Percentiles rank a stretch among this genome's conserved stretches.
These are phyloP conservation scores for Lineus longissimus DNA, from an alignment of 1,140 invertebrate species.

Conservation along the genomic window DNA sequence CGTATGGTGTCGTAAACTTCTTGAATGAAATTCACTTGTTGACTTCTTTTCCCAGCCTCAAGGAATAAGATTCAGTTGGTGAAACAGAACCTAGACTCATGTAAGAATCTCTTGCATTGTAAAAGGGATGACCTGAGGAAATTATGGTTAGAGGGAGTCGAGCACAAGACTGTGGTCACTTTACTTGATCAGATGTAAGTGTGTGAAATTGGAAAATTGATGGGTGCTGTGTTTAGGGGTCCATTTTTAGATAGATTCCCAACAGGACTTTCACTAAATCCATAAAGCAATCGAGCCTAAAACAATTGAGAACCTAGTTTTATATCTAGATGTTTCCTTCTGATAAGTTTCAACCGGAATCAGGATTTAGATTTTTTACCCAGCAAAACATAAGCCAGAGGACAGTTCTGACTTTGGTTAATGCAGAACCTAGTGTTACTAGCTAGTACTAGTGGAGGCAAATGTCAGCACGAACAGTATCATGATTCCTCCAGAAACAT, in stretches of 20 bases:
- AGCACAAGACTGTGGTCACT: slow-evolving; percentile 84
- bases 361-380: too few relatives aligned
- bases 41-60: slow-evolving; percentile 57
- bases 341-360: too few relatives aligned
- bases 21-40: slow-evolving; percentile 1
- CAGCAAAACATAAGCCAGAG: too few relatives aligned
- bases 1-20: background rate
- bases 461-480: too few relatives aligned
- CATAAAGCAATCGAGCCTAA: background rate
- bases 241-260: background rate
- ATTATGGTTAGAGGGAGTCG: slow-evolving; percentile 86
- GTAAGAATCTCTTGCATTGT: slow-evolving; percentile 84
- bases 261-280: background rate
- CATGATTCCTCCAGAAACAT: too few relatives aligned
- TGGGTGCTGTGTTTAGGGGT: slow-evolving; percentile 9
- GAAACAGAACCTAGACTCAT: slow-evolving; percentile 83
- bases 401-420: too few relatives aligned
- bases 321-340: too few relatives aligned
- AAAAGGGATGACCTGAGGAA: slow-evolving; percentile 88
- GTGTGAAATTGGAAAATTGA: too few relatives aligned
- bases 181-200: slow-evolving; percentile 84
- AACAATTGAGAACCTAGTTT: too few relatives aligned
- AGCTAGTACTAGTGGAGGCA: too few relatives aligned
- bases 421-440: too few relatives aligned
- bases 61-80: slow-evolving; percentile 78